phyloP scores from a whole-genome alignment of 2,888 invertebrate genomes.

The Megaustenia siamemsis region DNA sequence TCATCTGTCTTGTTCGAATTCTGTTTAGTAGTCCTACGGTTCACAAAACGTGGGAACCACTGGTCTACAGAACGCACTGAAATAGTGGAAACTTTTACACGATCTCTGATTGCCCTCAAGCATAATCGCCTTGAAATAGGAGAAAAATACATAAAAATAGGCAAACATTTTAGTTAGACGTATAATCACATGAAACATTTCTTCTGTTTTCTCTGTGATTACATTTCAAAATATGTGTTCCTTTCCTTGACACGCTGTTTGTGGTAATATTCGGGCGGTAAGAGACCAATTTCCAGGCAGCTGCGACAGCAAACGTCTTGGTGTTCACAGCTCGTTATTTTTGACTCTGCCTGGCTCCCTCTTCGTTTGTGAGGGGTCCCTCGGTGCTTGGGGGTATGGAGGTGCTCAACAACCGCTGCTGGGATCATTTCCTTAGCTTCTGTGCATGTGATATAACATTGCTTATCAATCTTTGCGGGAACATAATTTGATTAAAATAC shows the following conservation, averaged over 20 bases:
- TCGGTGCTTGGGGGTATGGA: slow-evolving; percentile 25
- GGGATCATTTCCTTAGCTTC: slow-evolving; percentile 7
- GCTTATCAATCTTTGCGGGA: too few species aligned
- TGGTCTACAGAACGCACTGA: neutral
- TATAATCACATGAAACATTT: slow-evolving; percentile 34
- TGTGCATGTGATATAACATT: slow-evolving; percentile 19
- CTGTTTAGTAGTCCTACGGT: too few species aligned
- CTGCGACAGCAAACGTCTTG: slow-evolving; percentile 36
- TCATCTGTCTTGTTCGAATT: too few species aligned
- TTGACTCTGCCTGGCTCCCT: neutral
- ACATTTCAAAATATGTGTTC: slow-evolving; percentile 31
- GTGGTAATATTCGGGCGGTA: slow-evolving; percentile 36
- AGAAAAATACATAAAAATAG: slow-evolving; percentile 17
- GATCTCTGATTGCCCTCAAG: neutral
- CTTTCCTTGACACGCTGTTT: slow-evolving; percentile 43
- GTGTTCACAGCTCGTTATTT: slow-evolving; percentile 14
- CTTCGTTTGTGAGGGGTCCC: neutral
- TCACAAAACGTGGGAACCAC: too few species aligned
- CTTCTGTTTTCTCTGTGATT: neutral
- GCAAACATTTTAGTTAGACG: slow-evolving; percentile 17
- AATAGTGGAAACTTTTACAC: neutral
- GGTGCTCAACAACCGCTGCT: slow-evolving; percentile 10
- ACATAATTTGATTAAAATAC: too few species aligned
- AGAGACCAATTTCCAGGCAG: slow-evolving; percentile 39
- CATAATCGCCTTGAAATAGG: neutral